These are phyloP conservation scores for Brachylomia viminalis DNA, from an alignment of 2,888 invertebrate species.

Conservation along the genomic window DNA sequence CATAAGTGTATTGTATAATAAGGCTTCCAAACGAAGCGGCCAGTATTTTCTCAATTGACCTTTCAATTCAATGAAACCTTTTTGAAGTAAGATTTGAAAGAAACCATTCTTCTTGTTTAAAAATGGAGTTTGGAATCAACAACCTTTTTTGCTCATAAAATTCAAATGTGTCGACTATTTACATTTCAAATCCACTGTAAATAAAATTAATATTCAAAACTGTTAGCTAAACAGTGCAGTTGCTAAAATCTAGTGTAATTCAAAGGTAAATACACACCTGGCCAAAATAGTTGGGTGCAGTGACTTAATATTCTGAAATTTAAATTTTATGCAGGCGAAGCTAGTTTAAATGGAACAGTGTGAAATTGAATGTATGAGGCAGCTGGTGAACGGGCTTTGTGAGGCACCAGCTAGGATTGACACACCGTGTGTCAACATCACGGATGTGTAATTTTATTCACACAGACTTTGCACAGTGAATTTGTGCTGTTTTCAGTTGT, in stretches of 20 bases:
- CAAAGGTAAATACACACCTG: conserved; percentile 43
- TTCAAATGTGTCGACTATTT: conserved; percentile 11
- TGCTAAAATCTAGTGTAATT: conserved; percentile 40
- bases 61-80: conserved; percentile 29
- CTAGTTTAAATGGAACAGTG: conserved; percentile 38
- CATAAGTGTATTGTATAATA: conserved; percentile 20
- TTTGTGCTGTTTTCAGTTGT: conserved; percentile 28
- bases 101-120: conserved; percentile 1
- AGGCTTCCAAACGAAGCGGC: conserved; percentile 23
- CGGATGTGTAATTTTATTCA: conserved; percentile 46
- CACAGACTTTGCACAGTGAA: conserved; percentile 15
- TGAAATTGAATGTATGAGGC: conserved; percentile 55
- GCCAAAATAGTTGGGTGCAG: conserved; percentile 44
- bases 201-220: conserved; percentile 39
- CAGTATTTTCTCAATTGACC: conserved; percentile 23
- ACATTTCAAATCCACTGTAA: conserved; percentile 20
- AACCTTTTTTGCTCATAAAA: conserved; percentile 1
- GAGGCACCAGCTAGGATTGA: conserved; percentile 27
- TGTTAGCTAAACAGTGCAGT: conserved; percentile 27
- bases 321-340: conserved; percentile 38
- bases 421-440: conserved; percentile 46
- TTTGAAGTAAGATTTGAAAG: conserved; percentile 14
- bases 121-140: conserved; percentile 6
- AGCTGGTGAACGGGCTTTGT: conserved; percentile 45
- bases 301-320: conserved; percentile 45